phyloP scores from a whole-genome alignment of 2,888 invertebrate species.

The Clepsis dumicolana region DNA sequence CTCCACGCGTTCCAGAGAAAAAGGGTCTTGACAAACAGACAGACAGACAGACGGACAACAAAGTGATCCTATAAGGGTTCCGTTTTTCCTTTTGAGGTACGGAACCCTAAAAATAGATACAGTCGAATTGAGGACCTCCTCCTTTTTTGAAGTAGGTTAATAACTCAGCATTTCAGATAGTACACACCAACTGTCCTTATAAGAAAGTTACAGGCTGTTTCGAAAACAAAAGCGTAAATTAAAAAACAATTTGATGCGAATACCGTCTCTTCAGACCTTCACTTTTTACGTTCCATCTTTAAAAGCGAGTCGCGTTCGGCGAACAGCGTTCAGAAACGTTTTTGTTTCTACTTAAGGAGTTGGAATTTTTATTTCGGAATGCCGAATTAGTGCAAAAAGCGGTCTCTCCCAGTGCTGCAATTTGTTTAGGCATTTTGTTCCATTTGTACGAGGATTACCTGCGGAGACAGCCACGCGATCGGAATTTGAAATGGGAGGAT shows the following conservation, averaged over 20 bases:
- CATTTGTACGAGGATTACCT: constrained; percentile 64
- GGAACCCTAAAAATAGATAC: too few relatives aligned
- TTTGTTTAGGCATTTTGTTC: constrained; percentile 85
- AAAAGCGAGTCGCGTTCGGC: constrained; percentile 63
- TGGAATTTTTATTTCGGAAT: constrained; percentile 86
- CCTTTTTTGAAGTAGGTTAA: too few relatives aligned
- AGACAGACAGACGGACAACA: too few relatives aligned
- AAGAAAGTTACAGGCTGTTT: constrained; percentile 24
- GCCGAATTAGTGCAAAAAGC: constrained; percentile 86
- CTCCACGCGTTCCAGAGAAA: too few relatives aligned
- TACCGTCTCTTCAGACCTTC: constrained; percentile 61
- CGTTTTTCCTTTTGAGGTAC: too few relatives aligned
- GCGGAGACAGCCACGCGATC: constrained; percentile 58
- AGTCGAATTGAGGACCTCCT: too few relatives aligned
- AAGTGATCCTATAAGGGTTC: too few relatives aligned
- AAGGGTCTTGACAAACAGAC: too few relatives aligned
- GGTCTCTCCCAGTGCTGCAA: constrained; percentile 76
- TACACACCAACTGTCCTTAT: background rate
- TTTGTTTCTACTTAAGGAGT: constrained; percentile 77
- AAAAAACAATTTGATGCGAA: constrained; percentile 45
- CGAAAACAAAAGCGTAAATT: constrained; percentile 13
- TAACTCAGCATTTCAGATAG: background rate
- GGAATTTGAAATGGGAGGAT: constrained; percentile 72
- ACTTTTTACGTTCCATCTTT: constrained; percentile 61
- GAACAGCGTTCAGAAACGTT: constrained; percentile 68